A percentile compares a stretch with the other conserved stretches of the same genome.
phyloP scores from a whole-genome alignment of 2,888 invertebrate genomes.

The Teinopalpus imperialis region DNA sequence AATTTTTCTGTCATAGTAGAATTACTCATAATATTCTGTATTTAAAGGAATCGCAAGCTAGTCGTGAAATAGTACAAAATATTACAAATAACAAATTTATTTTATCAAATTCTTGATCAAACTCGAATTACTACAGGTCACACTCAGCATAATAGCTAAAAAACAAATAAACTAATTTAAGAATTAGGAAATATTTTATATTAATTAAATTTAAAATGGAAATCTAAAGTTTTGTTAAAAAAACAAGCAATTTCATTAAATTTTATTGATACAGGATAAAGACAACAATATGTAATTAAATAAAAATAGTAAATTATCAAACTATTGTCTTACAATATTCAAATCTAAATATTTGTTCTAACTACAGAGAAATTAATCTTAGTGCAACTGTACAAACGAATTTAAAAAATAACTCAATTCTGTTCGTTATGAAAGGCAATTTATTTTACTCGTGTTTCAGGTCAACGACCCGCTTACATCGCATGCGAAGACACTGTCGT shows the following conservation, averaged over 20 bases:
- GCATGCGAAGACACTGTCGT: constrained; percentile 90
- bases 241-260: constrained; percentile 55
- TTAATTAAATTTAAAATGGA: constrained; percentile 1
- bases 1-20: too few species aligned
- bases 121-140: too few species aligned
- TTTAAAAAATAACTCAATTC: constrained; percentile 32
- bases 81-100: too few species aligned
- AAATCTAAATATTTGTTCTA: constrained; percentile 53
- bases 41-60: too few species aligned
- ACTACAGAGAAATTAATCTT: constrained; percentile 56
- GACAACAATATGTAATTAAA: constrained; percentile 49
- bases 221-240: constrained; percentile 13
- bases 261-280: constrained; percentile 72
- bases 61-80: too few species aligned
- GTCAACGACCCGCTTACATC: constrained; percentile 66
- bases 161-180: too few species aligned
- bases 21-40: too few species aligned
- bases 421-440: constrained; percentile 7
- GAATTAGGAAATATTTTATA: too few species aligned
- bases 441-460: constrained; percentile 40
- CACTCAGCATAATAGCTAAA: too few species aligned
- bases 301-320: constrained; percentile 69
- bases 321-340: constrained; percentile 57
- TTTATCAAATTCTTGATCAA: too few species aligned
- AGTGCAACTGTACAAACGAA: constrained; percentile 71